phyloP scores from a whole-genome alignment of 35 echinoderm and acorn worm species.

The Chiridota heheva region DNA sequence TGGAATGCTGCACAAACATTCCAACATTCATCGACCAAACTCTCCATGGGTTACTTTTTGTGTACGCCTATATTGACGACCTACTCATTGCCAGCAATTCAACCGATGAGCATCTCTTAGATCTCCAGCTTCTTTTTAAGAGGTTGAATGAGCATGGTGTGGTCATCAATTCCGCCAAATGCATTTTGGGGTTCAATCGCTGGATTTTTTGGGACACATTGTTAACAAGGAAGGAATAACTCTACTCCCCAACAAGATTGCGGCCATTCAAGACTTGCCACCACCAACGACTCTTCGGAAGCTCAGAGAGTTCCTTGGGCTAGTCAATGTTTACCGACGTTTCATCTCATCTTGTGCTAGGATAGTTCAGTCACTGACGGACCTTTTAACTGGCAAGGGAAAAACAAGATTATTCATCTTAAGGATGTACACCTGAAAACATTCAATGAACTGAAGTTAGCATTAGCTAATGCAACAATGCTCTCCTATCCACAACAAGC shows the following conservation, averaged over 20 bases:
- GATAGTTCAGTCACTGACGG: slow-evolving; percentile 11
- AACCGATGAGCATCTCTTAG: background rate
- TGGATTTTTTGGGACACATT: slow-evolving; percentile 14
- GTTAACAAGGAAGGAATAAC: background rate
- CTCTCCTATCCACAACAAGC: background rate
- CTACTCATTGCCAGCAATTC: slow-evolving; percentile 28
- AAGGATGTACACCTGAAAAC: background rate
- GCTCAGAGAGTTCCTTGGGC: slow-evolving; percentile 28
- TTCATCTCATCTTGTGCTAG: slow-evolving; percentile 15
- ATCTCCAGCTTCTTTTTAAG: slow-evolving; percentile 19
- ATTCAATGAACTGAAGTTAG: slow-evolving; percentile 29
- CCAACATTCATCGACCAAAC: slow-evolving; percentile 55
- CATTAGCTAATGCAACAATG: slow-evolving; percentile 23
- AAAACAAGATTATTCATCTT: background rate
- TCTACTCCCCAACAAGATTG: background rate
- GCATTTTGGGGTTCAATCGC: background rate
- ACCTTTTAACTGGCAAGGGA: background rate
- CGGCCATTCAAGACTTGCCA: background rate
- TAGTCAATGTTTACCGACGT: slow-evolving; percentile 47
- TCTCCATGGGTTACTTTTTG: slow-evolving; percentile 35
- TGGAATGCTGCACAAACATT: slow-evolving; percentile 58
- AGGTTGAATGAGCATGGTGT: slow-evolving; percentile 33
- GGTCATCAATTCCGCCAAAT: slow-evolving; percentile 41
- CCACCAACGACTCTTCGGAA: background rate
- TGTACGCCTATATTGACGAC: slow-evolving; percentile 60